phyloP scores from a whole-genome alignment of 2,797 vertebrate species.

The Pogonophryne albipinna region DNA sequence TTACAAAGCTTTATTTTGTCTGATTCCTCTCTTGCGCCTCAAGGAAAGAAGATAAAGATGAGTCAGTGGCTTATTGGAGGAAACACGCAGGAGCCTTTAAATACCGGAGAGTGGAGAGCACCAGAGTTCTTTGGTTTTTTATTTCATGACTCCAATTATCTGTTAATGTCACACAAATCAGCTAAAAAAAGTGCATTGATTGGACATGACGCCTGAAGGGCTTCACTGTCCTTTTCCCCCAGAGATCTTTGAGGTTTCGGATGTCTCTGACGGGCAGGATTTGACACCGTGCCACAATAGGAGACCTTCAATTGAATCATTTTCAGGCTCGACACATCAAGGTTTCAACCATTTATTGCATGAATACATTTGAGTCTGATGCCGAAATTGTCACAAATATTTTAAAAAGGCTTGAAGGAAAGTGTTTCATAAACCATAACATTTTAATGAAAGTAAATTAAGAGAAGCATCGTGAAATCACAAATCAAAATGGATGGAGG shows the following conservation, averaged over 20 bases:
- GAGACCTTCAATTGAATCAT: constrained; percentile 39
- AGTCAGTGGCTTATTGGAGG: constrained; percentile 46
- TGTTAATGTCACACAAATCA: constrained; percentile 65
- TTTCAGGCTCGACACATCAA: constrained; percentile 31
- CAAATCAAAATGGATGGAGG: constrained; percentile 49
- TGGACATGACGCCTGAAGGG: constrained; percentile 60
- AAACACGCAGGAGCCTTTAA: constrained; percentile 36
- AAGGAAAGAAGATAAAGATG: constrained; percentile 23
- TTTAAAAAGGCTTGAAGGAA: too few relatives aligned
- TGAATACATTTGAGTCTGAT: constrained; percentile 1
- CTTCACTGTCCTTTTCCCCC: constrained; percentile 44
- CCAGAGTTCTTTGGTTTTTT: constrained; percentile 42
- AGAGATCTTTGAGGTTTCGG: constrained; percentile 42
- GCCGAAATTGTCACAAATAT: constrained; percentile 6
- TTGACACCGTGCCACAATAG: constrained; percentile 36
- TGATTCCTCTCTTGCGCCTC: constrained; percentile 41
- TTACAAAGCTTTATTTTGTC: constrained; percentile 51
- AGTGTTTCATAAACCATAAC: background rate
- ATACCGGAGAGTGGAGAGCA: constrained; percentile 49
- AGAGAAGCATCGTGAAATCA: constrained; percentile 33
- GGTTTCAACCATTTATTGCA: constrained; percentile 27
- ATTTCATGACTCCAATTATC: constrained; percentile 65
- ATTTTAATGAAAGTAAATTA: constrained; percentile 25
- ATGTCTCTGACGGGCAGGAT: constrained; percentile 43
- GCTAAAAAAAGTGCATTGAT: constrained; percentile 65